Percentiles rank a stretch among this genome's conserved stretches.
These are phyloP conservation scores for Reticulitermes lucifugus DNA, from an alignment of 2,888 invertebrate species.

Conservation along the genomic window DNA sequence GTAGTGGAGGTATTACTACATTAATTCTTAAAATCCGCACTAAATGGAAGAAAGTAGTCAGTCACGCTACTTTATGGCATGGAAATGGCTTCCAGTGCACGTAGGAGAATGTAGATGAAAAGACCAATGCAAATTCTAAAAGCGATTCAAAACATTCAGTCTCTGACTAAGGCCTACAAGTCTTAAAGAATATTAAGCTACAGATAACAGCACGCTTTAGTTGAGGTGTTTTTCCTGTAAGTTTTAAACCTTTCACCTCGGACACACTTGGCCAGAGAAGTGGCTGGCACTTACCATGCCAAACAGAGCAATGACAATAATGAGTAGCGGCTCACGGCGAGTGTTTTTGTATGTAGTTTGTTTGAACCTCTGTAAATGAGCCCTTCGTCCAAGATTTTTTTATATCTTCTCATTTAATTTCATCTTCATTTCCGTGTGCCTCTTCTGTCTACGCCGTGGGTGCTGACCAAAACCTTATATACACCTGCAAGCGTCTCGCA, in stretches of 20 bases:
- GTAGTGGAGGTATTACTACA: no score
- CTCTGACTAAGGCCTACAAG: no score
- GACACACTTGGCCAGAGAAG: background rate
- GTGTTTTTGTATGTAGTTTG: background rate
- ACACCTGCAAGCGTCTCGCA: background rate
- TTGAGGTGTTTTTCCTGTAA: no score
- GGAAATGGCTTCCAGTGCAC: no score
- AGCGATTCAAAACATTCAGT: no score
- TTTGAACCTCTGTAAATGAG: background rate
- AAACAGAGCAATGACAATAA: background rate
- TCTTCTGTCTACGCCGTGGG: slow-evolving; percentile 5
- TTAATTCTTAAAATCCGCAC: no score
- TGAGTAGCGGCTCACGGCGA: background rate
- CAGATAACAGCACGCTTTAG: no score
- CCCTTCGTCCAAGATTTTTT: background rate
- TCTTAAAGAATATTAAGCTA: no score
- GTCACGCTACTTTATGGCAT: no score
- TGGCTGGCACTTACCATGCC: background rate
- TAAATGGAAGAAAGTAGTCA: no score
- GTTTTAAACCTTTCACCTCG: background rate
- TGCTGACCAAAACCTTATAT: slow-evolving; percentile 5
- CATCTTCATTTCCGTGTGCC: background rate
- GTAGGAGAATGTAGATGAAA: no score
- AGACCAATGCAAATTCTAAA: no score
- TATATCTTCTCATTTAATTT: background rate